A percentile compares a stretch with the other conserved stretches of the same genome.
Evolutionary conservation across 2,113 vertebrate species (phyloP).

Genomic region (Bos javanicus): DNA sequence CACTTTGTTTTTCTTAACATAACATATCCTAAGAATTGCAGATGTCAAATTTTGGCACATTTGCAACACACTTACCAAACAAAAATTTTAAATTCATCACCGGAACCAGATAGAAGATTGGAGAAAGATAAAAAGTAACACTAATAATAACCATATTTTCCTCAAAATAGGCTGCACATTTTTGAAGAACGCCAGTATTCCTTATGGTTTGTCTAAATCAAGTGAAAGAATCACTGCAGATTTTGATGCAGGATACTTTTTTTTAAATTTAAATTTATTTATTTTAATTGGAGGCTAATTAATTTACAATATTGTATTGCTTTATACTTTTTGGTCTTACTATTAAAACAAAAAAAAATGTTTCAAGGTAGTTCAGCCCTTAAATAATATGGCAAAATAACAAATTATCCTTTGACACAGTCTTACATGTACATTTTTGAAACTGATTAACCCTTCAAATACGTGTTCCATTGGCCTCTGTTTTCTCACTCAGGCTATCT

Average conservation of each 20-base stretch:
- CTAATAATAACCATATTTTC: conserved; percentile 68
- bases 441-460: not conserved
- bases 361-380: not conserved
- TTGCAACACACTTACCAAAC: conserved; percentile 49
- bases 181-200: not conserved
- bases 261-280: not conserved
- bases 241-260: not conserved
- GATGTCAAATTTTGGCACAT: conserved; percentile 64
- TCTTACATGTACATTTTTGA: not conserved
- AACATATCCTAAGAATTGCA: conserved; percentile 45
- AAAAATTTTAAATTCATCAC: conserved; percentile 25
- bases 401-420: not conserved
- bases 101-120: conserved; percentile 51
- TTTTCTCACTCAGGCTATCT: not conserved
- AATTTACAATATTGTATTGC: no score
- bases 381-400: not conserved
- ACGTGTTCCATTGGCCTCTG: not conserved
- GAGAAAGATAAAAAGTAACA: conserved; percentile 38
- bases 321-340: not conserved
- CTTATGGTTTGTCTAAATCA: not conserved
- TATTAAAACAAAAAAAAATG: not conserved
- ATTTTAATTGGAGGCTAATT: no score
- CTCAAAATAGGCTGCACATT: conserved; percentile 14
- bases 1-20: conserved; percentile 54
- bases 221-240: not conserved